These are phyloP conservation scores for Pleuronectes platessa DNA, from an alignment of 2,113 vertebrate genomes.

Conservation along the genomic window DNA sequence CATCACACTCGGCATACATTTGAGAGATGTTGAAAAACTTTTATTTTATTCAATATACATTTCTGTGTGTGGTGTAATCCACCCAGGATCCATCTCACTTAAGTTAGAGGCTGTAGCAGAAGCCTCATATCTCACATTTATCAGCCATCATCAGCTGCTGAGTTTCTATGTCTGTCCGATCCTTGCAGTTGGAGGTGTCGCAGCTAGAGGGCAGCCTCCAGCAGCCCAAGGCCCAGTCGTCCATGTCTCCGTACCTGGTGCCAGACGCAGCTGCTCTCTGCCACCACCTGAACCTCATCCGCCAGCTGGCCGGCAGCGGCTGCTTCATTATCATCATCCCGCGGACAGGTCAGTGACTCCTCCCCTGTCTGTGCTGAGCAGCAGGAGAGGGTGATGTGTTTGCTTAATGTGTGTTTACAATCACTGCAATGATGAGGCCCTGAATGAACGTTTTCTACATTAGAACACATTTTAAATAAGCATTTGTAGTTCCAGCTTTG, in stretches of 20 bases:
- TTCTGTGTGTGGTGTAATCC: no score
- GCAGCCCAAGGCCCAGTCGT: constrained; percentile 94
- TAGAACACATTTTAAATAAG: neutral
- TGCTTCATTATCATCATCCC: constrained; percentile 99
- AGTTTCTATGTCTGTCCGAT: neutral
- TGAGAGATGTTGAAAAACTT: neutral
- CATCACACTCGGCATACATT: neutral
- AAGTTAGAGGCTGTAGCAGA: neutral
- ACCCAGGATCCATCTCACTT: no score
- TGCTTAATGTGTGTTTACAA: neutral
- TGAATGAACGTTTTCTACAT: no score
- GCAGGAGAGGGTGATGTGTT: neutral
- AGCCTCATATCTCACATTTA: neutral
- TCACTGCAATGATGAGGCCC: neutral
- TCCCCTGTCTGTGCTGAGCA: neutral
- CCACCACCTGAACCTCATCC: constrained; percentile 89
- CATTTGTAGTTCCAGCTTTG: neutral
- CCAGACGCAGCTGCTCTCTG: constrained; percentile 94
- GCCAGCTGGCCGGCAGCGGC: constrained; percentile 91
- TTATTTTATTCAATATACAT: neutral
- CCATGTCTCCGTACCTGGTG: constrained; percentile 98
- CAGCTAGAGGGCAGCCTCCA: constrained; percentile 97
- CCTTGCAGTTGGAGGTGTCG: constrained; percentile 92
- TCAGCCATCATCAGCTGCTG: neutral
- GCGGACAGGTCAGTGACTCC: constrained; percentile 85